Conservation (phyloP, 2,797 vertebrate species). For the Phrynocephalus vlangalii region DNA sequence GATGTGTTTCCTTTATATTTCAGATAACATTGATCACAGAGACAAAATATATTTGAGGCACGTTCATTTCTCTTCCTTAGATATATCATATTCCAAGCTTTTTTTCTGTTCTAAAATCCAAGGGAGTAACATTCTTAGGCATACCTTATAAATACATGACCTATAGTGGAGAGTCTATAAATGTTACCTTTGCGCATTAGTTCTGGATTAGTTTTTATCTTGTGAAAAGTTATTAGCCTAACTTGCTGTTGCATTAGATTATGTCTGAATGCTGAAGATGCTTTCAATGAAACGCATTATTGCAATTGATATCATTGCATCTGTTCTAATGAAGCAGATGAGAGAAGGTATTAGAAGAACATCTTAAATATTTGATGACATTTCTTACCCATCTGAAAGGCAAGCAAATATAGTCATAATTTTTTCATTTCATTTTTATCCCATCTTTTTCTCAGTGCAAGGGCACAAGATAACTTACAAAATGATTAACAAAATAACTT, state of each 20-base stretch:
- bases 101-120: not conserved
- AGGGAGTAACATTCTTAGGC: not conserved
- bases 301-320: not conserved
- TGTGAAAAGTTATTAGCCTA: not conserved
- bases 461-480: too few species aligned
- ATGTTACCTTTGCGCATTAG: not conserved
- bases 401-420: not conserved
- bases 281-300: conserved; percentile 23
- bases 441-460: too few species aligned
- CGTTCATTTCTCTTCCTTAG: not conserved
- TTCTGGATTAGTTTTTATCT: not conserved
- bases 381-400: not conserved
- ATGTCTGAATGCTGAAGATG: conserved; percentile 24
- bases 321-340: not conserved
- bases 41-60: not conserved
- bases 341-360: not conserved
- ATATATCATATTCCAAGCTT: not conserved
- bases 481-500: too few species aligned
- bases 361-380: not conserved
- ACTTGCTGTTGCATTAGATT: not conserved
- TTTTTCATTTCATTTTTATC: too few species aligned
- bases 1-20: not conserved
- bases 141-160: not conserved
- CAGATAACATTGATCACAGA: not conserved
- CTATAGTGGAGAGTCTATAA: not conserved